Base-by-base conservation (phyloP, 2,797 vertebrate species). In the Lycodopsis pacificus region DNA sequence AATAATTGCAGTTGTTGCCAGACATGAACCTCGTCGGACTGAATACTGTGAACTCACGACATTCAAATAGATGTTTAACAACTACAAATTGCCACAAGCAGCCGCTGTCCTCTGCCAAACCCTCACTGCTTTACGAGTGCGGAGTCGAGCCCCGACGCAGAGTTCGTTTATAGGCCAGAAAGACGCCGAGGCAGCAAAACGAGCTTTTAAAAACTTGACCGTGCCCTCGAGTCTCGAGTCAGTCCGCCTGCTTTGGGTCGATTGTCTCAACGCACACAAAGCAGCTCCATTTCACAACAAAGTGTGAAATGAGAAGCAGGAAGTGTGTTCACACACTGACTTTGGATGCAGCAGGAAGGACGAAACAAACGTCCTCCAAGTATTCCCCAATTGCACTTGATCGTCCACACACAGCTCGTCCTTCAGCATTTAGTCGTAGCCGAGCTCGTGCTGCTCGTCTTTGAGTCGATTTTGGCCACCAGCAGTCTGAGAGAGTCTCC, bases 401-500 rank as follows among this genome's bases (percentile, higher is more conserved):
- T 70, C 9, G 20, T 73, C 76, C 57, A 8, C 1, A 44, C 27
- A 1, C 10, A 6, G 57, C 51, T 66, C 56, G 0, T 38, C 56
- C 65, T 77, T 94, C 92, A 95, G 85, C 91, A 93, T 32, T 89
- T 88, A 20, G 92, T 86, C 12, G 81, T 81, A 11, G 65, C 44
- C 7, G 86, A 85, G 66, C 54, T 69, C 67, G 67, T 78, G 79
- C 36, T 19, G 59, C 63, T 76, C 6, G 57, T 17, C 56, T 84
- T 84, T 1, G 80, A 49, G 27, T 95, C 92, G 2, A 90, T 94
- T 77, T 94, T 95, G 57, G 95, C 95, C 67, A 96, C 94, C 71
- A 96, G 92, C 54, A 96, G 78, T 49, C 82, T 79, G 3, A 96
- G 94, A 0, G 65, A 80, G 78, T 96, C 90, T 57, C 94, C 94